These are phyloP conservation scores for Aegotheles bennettii DNA, from an alignment of 2,113 vertebrate genomes.

Conservation along the genomic window DNA sequence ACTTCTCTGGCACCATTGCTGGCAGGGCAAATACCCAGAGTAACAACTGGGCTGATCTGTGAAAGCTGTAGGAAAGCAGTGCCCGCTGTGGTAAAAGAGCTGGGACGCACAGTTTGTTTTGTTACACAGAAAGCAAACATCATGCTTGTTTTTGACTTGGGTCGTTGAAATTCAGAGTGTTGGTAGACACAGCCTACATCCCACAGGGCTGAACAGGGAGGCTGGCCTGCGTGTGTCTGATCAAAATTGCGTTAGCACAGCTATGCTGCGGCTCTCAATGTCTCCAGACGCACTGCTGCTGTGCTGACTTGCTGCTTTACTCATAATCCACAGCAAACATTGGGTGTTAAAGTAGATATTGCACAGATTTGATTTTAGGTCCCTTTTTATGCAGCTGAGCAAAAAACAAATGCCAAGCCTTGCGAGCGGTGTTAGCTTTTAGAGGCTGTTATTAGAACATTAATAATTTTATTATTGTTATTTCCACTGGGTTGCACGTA, in stretches of 20 bases:
- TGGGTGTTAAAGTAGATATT: slow-evolving; percentile 29
- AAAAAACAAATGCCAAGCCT: slow-evolving; percentile 44
- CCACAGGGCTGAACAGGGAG: not conserved
- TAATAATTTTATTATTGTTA: slow-evolving; percentile 52
- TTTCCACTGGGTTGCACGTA: not conserved
- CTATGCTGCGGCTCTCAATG: not conserved
- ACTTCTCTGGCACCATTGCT: not conserved
- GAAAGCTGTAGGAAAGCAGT: not conserved
- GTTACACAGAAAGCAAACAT: not conserved
- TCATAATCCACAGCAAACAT: slow-evolving; percentile 47
- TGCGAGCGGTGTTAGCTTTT: not conserved
- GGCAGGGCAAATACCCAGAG: not conserved
- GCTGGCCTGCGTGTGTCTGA: not conserved
- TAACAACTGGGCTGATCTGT: not conserved
- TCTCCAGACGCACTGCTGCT: not conserved
- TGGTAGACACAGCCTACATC: not conserved
- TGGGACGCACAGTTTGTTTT: not conserved
- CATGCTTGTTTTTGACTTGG: not conserved
- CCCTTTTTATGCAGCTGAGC: slow-evolving; percentile 29
- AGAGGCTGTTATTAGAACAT: slow-evolving; percentile 19
- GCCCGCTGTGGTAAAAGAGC: not conserved
- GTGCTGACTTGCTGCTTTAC: slow-evolving; percentile 17
- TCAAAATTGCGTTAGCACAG: not conserved
- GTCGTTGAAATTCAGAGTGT: not conserved
- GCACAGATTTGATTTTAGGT: slow-evolving; percentile 36